phyloP scores from a whole-genome alignment of 2,888 invertebrate genomes.

The Bibio marci region DNA sequence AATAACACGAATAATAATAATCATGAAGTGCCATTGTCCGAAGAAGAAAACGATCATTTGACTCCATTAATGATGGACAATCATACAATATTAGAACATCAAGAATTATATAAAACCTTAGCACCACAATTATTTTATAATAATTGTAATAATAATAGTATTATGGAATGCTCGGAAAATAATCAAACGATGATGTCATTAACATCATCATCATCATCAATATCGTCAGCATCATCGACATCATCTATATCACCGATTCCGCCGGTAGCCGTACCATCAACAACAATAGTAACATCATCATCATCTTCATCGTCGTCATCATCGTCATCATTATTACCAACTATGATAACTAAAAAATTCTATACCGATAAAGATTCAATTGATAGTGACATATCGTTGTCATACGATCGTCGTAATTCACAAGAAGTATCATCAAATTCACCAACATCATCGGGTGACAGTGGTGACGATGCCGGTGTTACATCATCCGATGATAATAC shows the following conservation, averaged over 20 bases:
- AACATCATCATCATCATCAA: constrained; percentile 3
- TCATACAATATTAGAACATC: constrained; percentile 21
- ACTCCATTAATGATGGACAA: constrained; percentile 28
- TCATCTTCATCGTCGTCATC: neutral
- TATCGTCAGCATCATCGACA: constrained; percentile 20
- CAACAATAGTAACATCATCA: constrained; percentile 7
- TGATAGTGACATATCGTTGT: constrained; percentile 39
- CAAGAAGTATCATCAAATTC: constrained; percentile 3
- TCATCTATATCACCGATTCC: constrained; percentile 23
- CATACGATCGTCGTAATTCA: constrained; percentile 14
- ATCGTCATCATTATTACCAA: constrained; percentile 29
- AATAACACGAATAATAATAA: neutral
- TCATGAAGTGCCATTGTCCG: constrained; percentile 16
- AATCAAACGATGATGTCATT: constrained; percentile 7
- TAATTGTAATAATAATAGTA: too few species aligned
- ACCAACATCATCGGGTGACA: neutral
- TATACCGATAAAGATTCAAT: constrained; percentile 41
- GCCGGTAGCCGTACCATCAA: constrained; percentile 13
- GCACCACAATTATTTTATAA: constrained; percentile 1
- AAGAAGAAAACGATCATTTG: constrained; percentile 28
- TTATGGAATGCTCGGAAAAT: too few species aligned
- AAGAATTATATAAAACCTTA: constrained; percentile 11
- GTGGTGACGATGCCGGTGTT: constrained; percentile 13
- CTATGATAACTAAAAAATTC: constrained; percentile 37
- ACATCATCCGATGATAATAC: constrained; percentile 41